Base-by-base conservation (phyloP, 2,113 vertebrate species). In the Jacana jacana region DNA sequence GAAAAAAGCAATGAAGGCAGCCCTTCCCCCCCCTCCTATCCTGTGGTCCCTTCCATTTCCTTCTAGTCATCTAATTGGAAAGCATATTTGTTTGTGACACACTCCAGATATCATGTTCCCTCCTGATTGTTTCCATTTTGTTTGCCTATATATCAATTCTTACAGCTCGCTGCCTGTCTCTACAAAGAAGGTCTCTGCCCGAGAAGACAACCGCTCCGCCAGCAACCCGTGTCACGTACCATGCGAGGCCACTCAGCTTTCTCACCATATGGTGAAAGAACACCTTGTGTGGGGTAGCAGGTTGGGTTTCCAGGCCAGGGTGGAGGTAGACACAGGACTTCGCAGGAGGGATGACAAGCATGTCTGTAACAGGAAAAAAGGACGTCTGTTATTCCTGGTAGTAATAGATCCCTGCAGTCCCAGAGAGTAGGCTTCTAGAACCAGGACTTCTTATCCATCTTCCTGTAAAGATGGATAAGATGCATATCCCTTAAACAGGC, bases 31-130 rank as follows among this genome's bases (percentile, higher is more conserved):
- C 28, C 17, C 35, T 73, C 42, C 65, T 51, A 35, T 71, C 4
- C 0, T 51, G 40, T 42, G 44, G 49, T 55, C 40, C 40, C 78
- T 73, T 91, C 64, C 58, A 48, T 72, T 83, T 85, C 69, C 79
- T 85, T 88, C 81, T 84, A 49, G 63, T 75, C 70, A 46, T 82
- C 89, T 91, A 93, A 89, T 93, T 87, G 81, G 88, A 79, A 93
- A 93, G 81, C 66, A 40, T 94, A 92, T 92, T 96, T 95, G 81
- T 88, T 91, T 68, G 51, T 96, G 96, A 97, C 78, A 90, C 92
- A 93, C 87, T 85, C 86, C 42, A 54, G 90, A 63, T 87, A 95
- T 97, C 92, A 76, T 55, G 93, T 95, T 97, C 90, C 85, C 72
- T 81, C 75, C 86, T 94, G 95, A 84, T 91, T 42, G 42, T 78